These are phyloP conservation scores for Drosophila lutescens DNA, from an alignment of 2,888 invertebrate species.

Conservation along the genomic window DNA sequence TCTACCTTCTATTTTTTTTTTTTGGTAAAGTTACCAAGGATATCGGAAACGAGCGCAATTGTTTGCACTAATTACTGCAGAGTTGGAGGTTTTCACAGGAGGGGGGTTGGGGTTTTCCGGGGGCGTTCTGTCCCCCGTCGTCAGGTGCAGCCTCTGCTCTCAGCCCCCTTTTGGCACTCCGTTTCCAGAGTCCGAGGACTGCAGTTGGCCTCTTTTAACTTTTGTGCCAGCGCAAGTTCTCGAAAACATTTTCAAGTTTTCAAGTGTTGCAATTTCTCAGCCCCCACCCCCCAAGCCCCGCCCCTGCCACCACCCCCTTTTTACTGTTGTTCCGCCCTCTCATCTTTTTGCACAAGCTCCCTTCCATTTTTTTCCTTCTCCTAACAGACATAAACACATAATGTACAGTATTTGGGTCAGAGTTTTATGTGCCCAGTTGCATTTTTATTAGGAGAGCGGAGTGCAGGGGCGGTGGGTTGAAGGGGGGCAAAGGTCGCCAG, in stretches of 20 bases:
- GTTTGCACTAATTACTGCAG: slow-evolving; percentile 75
- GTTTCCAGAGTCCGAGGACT: slow-evolving; percentile 25
- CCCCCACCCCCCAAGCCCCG: background rate
- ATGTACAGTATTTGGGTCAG: slow-evolving; percentile 73
- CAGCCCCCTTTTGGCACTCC: background rate
- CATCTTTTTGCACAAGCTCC: background rate
- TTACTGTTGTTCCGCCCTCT: slow-evolving; percentile 20
- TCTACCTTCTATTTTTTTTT: background rate
- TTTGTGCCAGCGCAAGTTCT: slow-evolving; percentile 57
- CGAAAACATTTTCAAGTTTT: slow-evolving; percentile 76
- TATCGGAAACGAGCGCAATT: slow-evolving; percentile 67
- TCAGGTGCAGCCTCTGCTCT: slow-evolving; percentile 7
- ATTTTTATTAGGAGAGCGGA: slow-evolving; percentile 44
- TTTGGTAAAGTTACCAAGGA: slow-evolving; percentile 46
- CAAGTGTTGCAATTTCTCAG: slow-evolving; percentile 76
- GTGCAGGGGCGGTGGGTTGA: background rate
- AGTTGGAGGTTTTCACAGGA: background rate
- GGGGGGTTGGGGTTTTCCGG: background rate
- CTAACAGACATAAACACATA: slow-evolving; percentile 57
- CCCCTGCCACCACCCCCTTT: background rate
- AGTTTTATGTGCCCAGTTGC: slow-evolving; percentile 47
- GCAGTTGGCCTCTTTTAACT: slow-evolving; percentile 57
- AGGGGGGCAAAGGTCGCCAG: background rate
- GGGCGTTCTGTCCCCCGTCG: slow-evolving; percentile 6
- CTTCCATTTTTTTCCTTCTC: slow-evolving; percentile 3